Evolutionary conservation across 2,797 vertebrate genomes (phyloP).

Genomic region (Silurus lanzhouensis): DNA sequence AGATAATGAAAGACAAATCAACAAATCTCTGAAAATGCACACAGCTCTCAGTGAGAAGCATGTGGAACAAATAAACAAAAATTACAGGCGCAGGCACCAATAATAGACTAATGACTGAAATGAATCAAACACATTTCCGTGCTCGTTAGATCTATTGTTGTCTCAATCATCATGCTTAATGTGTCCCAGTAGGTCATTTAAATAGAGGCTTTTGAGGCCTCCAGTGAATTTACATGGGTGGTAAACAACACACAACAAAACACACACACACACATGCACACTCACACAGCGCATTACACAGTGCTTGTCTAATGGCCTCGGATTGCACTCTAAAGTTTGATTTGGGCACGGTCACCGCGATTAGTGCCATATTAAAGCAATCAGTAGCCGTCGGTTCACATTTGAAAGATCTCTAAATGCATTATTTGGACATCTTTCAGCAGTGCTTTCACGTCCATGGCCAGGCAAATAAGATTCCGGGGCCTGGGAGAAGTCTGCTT

Average conservation of each 20-base stretch:
- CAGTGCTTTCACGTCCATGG: slow-evolving; percentile 31
- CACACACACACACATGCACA: not conserved
- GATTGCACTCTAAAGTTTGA: slow-evolving; percentile 51
- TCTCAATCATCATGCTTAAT: slow-evolving; percentile 57
- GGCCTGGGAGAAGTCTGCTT: slow-evolving; percentile 35
- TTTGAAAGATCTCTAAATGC: slow-evolving; percentile 50
- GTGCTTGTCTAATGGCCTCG: slow-evolving; percentile 47
- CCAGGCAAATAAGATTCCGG: slow-evolving; percentile 18
- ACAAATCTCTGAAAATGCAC: slow-evolving; percentile 44
- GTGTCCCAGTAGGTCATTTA: slow-evolving; percentile 62
- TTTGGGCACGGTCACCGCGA: slow-evolving; percentile 40
- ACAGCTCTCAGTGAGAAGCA: slow-evolving; percentile 41
- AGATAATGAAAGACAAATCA: slow-evolving; percentile 59
- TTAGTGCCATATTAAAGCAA: slow-evolving; percentile 55
- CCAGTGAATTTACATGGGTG: slow-evolving; percentile 50
- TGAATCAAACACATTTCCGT: slow-evolving; percentile 59
- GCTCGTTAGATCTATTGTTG: slow-evolving; percentile 58
- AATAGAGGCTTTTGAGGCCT: slow-evolving; percentile 52
- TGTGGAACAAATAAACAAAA: slow-evolving; percentile 60
- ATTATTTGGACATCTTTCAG: slow-evolving; percentile 50
- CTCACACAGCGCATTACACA: slow-evolving; percentile 35
- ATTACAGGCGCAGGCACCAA: slow-evolving; percentile 51
- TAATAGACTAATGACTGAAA: slow-evolving; percentile 57
- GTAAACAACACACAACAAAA: slow-evolving; percentile 45
- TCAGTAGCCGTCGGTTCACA: slow-evolving; percentile 47